These are phyloP conservation scores for Melanophora roralis DNA, from an alignment of 2,888 invertebrate species.

Conservation along the genomic window DNA sequence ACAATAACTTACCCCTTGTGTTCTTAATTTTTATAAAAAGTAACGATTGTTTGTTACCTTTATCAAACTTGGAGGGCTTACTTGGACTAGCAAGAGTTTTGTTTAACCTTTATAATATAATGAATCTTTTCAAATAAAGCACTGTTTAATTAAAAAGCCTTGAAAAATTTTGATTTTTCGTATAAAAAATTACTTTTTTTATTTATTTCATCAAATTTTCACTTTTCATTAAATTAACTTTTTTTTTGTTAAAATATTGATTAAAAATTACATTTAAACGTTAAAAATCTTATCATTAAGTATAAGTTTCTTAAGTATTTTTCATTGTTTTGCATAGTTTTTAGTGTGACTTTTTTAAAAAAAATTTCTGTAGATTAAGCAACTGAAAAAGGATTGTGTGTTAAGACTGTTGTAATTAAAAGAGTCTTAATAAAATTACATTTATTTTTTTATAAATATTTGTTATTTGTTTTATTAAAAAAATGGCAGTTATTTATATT, in stretches of 20 bases:
- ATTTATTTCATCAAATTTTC: conserved; percentile 40
- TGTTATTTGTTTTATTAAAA: not conserved
- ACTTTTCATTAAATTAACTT: too few species aligned
- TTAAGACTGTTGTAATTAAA: not conserved
- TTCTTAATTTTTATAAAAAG: too few species aligned
- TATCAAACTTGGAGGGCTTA: too few species aligned
- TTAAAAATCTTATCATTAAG: conserved; percentile 62
- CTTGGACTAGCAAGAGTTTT: too few species aligned
- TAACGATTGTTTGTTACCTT: too few species aligned
- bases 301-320: not conserved
- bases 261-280: conserved; percentile 59
- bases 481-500: conserved; percentile 55
- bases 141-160: not conserved
- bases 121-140: too few species aligned
- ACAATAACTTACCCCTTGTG: too few species aligned
- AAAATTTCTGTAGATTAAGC: too few species aligned
- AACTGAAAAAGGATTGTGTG: conserved; percentile 10
- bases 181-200: conserved; percentile 44
- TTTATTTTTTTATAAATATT: not conserved
- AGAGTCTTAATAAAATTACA: not conserved
- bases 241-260: conserved; percentile 33
- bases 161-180: conserved; percentile 20
- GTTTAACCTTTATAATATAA: too few species aligned
- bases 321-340: not conserved
- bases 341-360: not conserved